Conservation (phyloP, 2,797 vertebrate species). For the Buceros bicornis region DNA sequence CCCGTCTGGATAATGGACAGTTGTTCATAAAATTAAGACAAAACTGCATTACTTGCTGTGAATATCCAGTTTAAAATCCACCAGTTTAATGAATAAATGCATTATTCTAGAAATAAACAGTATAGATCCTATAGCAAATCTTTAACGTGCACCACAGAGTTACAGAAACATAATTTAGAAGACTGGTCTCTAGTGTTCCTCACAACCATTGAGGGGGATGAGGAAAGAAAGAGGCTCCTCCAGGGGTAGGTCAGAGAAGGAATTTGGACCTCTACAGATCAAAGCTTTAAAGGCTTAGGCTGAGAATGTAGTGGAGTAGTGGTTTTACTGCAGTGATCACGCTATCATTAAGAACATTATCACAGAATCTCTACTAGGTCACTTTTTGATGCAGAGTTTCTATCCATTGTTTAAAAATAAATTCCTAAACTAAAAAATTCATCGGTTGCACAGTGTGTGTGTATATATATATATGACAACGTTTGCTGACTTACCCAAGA, state of each 20-base stretch:
- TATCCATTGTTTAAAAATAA: slow-evolving; percentile 6
- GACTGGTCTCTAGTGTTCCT: not conserved
- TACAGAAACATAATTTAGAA: not conserved
- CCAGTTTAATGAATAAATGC: not conserved
- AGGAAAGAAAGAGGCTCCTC: not conserved
- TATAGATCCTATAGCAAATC: not conserved
- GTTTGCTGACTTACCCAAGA: slow-evolving; percentile 23
- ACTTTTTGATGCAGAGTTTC: slow-evolving; percentile 46
- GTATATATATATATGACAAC: not conserved
- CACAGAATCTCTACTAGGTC: slow-evolving; percentile 24
- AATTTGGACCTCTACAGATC: not conserved
- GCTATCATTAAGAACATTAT: not conserved
- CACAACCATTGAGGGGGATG: not conserved
- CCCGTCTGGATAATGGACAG: not conserved
- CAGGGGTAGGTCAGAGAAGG: not conserved
- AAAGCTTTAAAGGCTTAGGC: not conserved
- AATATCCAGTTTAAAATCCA: not conserved
- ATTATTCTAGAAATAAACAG: not conserved
- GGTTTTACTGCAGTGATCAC: not conserved
- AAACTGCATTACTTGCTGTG: not conserved
- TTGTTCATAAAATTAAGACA: not conserved
- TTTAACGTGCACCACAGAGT: not conserved
- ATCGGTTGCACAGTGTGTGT: not conserved
- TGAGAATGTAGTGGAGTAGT: not conserved
- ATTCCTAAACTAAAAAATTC: slow-evolving; percentile 30